Percentiles rank a stretch among this genome's conserved stretches.
Conservation (phyloP, 1,140 invertebrate genomes). For the Anoplophora glabripennis region DNA sequence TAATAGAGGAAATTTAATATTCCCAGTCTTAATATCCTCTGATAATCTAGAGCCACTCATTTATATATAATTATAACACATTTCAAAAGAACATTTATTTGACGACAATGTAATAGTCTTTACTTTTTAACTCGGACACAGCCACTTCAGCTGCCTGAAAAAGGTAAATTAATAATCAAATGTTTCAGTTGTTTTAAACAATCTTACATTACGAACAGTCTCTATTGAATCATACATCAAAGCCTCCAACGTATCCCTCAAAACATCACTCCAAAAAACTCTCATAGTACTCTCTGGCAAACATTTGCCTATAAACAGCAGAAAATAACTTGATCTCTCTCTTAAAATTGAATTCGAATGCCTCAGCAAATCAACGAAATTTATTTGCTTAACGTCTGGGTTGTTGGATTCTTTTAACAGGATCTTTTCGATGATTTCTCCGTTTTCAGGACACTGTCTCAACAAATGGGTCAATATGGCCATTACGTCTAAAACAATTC, state of each 20-base stretch:
- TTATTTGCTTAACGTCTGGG: conserved; percentile 45
- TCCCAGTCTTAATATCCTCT: no score
- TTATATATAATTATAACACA: background rate
- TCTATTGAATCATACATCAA: conserved; percentile 55
- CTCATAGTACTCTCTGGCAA: conserved; percentile 58
- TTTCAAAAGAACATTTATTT: background rate
- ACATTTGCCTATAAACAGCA: conserved; percentile 64
- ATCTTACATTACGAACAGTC: conserved; percentile 53
- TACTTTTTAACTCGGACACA: conserved; percentile 32
- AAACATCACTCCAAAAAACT: conserved; percentile 58
- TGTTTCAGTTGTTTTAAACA: background rate
- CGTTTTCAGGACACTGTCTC: conserved; percentile 69
- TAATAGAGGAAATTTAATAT: no score
- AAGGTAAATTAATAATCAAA: background rate
- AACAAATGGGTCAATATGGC: conserved; percentile 73
- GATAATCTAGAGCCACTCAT: no score
- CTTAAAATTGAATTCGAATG: conserved; percentile 60
- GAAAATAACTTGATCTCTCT: conserved; percentile 63
- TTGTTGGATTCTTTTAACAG: conserved; percentile 52
- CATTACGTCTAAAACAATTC: conserved; percentile 64
- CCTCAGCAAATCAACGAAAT: conserved; percentile 59
- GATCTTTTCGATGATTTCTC: conserved; percentile 70
- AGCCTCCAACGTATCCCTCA: conserved; percentile 55
- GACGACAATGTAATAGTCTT: conserved; percentile 22
- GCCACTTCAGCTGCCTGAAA: conserved; percentile 34